Evolutionary conservation across 2,888 invertebrate genomes (phyloP).

Genomic region (Acanthococcus lagerstroemiae): DNA sequence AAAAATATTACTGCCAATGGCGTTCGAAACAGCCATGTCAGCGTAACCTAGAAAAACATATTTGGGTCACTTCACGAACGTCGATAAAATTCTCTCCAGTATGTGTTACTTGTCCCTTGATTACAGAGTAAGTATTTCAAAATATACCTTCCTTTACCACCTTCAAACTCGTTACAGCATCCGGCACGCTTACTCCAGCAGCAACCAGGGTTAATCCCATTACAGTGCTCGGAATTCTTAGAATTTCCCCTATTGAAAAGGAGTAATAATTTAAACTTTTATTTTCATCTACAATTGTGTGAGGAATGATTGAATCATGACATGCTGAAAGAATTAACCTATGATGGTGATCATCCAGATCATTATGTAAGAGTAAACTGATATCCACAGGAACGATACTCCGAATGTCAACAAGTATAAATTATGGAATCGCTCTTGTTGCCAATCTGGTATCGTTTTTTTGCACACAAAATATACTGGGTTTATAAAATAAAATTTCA

Average conservation of each 20-base stretch:
- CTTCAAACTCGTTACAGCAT: constrained; percentile 86
- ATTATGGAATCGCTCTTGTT: constrained; percentile 62
- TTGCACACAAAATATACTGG: constrained; percentile 76
- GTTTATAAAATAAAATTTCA: constrained; percentile 18
- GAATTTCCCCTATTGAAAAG: constrained; percentile 2
- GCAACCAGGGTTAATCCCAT: constrained; percentile 96
- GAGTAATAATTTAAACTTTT: not conserved
- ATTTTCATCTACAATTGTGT: not conserved
- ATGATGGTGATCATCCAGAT: constrained; percentile 97
- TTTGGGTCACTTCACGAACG: not conserved
- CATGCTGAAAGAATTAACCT: constrained; percentile 46
- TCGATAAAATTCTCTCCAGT: not conserved
- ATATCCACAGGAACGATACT: constrained; percentile 91
- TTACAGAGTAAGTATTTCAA: not conserved
- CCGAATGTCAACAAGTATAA: constrained; percentile 89
- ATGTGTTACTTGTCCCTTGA: not conserved
- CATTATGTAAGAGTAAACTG: constrained; percentile 90
- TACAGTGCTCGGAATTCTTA: constrained; percentile 83
- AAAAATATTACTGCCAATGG: constrained; percentile 92
- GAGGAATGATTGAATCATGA: not conserved
- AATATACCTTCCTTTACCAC: constrained; percentile 81
- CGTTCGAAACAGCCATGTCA: constrained; percentile 95
- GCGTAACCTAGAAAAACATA: constrained; percentile 51
- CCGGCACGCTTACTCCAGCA: constrained; percentile 90
- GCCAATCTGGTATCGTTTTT: constrained; percentile 84